A percentile compares a stretch with the other conserved stretches of the same genome.
phyloP scores from a whole-genome alignment of 2,113 vertebrate species.

The Zosterops japonicus region DNA sequence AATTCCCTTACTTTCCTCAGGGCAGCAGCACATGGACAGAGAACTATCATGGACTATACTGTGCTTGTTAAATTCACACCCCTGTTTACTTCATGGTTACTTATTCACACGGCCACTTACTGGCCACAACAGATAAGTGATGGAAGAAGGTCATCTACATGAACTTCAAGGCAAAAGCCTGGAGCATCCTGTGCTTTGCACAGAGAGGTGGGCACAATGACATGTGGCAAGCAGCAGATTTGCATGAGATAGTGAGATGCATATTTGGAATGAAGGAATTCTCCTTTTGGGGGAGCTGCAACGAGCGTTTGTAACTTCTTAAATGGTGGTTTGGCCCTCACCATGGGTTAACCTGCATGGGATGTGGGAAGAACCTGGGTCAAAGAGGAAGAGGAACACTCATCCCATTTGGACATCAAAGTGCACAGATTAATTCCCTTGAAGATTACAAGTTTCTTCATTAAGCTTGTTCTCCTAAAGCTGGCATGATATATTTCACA shows the following conservation, averaged over 20 bases:
- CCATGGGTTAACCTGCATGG: rapidly evolving
- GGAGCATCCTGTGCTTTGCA: not conserved
- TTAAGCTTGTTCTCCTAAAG: not conserved
- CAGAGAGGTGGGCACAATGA: not conserved
- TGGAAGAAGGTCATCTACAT: not conserved
- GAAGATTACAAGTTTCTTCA: not conserved
- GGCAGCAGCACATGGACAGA: not conserved
- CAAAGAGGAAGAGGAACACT: not conserved
- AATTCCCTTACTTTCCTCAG: not conserved
- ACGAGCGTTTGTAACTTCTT: not conserved
- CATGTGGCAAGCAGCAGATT: not conserved
- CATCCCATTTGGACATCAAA: not conserved
- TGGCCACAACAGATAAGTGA: not conserved
- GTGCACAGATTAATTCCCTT: not conserved
- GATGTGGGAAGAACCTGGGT: not conserved
- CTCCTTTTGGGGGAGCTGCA: not conserved
- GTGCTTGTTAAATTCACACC: not conserved
- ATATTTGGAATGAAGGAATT: not conserved
- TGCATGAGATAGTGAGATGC: not conserved
- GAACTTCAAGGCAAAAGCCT: not conserved
- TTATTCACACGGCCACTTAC: not conserved
- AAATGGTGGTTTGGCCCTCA: not conserved
- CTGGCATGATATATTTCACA: not conserved
- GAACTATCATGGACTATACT: rapidly evolving
- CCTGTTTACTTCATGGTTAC: not conserved